phyloP scores from a whole-genome alignment of 2,888 invertebrate genomes.

The Lutraria lutraria region DNA sequence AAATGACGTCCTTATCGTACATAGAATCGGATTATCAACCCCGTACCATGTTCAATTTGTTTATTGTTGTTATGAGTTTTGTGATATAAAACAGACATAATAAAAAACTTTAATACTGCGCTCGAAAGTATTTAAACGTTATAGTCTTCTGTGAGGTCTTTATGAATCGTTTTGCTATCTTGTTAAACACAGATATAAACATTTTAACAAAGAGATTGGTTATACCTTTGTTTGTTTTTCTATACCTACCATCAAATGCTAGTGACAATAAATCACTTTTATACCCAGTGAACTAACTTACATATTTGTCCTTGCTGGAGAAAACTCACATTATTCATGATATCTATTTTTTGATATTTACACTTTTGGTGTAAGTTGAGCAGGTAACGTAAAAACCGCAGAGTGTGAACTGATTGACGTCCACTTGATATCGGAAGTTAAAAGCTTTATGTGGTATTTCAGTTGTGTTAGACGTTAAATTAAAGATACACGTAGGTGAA shows the following conservation, averaged over 20 bases:
- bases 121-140: neutral
- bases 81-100: neutral
- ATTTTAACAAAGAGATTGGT: constrained; percentile 1
- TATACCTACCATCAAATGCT: neutral
- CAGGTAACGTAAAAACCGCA: neutral
- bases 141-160: constrained; percentile 7
- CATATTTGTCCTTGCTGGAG: neutral
- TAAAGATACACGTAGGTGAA: neutral
- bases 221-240: neutral
- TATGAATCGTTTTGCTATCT: neutral
- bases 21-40: neutral
- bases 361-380: neutral
- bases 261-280: neutral
- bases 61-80: constrained; percentile 1
- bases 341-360: neutral
- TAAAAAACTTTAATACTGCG: neutral
- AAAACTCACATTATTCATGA: neutral
- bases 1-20: constrained; percentile 16
- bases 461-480: neutral
- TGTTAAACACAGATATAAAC: neutral
- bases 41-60: neutral
- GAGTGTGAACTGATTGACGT: neutral
- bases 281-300: neutral
- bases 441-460: neutral
- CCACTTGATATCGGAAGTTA: neutral